These are phyloP conservation scores for Daboia siamensis DNA, from an alignment of 2,113 vertebrate species.

Conservation along the genomic window DNA sequence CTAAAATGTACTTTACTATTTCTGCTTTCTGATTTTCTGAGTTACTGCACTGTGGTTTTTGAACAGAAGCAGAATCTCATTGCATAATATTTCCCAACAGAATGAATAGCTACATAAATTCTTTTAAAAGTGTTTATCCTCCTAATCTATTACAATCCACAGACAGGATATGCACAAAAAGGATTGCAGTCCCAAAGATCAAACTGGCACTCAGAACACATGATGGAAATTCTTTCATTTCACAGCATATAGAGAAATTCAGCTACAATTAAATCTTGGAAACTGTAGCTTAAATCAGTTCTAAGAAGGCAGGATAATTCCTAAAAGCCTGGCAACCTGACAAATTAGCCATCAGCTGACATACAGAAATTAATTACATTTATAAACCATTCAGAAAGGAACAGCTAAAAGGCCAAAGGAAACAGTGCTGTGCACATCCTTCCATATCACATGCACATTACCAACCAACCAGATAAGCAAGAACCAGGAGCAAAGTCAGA, in stretches of 20 bases:
- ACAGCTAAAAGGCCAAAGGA: background rate
- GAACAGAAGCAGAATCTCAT: background rate
- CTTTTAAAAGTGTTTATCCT: background rate
- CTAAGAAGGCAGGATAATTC: background rate
- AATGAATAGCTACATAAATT: background rate
- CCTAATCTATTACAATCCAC: background rate
- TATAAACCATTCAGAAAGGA: background rate
- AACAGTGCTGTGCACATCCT: background rate
- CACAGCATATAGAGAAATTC: background rate
- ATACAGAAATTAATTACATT: background rate
- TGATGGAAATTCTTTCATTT: background rate
- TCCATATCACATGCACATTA: background rate
- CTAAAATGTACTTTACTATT: conserved; percentile 37
- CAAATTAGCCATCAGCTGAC: background rate
- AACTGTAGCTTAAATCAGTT: background rate
- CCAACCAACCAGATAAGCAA: background rate
- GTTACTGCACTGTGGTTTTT: background rate
- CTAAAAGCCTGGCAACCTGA: background rate
- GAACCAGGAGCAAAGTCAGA: background rate
- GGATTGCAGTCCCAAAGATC: background rate
- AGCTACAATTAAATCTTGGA: background rate
- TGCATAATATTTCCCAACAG: background rate
- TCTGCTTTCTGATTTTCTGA: background rate
- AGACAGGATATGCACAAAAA: background rate
- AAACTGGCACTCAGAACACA: background rate